Conservation (phyloP, 2,113 vertebrate genomes). For the Oxyura jamaicensis region DNA sequence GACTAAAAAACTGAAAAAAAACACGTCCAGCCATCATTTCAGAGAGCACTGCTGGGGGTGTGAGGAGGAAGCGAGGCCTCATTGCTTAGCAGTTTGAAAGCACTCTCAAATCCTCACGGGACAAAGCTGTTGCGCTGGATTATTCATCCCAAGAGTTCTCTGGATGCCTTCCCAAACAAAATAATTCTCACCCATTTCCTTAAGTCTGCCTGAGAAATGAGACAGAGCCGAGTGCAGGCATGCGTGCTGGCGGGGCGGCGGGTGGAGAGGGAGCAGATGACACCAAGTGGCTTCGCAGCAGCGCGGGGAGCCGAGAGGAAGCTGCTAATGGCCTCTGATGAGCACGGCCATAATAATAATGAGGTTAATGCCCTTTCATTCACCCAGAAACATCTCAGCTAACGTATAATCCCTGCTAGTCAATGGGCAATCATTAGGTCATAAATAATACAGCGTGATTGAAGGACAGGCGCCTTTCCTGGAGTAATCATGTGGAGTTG, state of each 20-base stretch:
- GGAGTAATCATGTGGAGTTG: neutral
- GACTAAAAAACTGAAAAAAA: neutral
- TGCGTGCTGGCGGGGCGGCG: fast-evolving
- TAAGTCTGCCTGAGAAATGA: neutral
- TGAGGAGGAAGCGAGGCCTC: neutral
- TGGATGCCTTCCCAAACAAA: neutral
- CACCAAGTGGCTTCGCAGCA: neutral
- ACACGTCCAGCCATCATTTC: neutral
- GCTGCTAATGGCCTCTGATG: conserved; percentile 36
- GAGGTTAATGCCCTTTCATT: conserved; percentile 59
- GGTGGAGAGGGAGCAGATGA: neutral
- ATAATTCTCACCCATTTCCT: neutral
- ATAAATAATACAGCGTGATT: conserved; percentile 32
- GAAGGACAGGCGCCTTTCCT: conserved; percentile 20
- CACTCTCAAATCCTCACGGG: neutral
- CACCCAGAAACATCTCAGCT: conserved; percentile 42
- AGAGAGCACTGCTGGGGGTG: neutral
- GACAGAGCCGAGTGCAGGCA: neutral
- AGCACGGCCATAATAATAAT: neutral
- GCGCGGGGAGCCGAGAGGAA: neutral
- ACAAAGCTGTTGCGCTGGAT: neutral
- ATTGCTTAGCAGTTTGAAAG: neutral
- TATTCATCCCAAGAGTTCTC: neutral
- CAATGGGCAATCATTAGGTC: conserved; percentile 52
- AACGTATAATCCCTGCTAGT: conserved; percentile 32